Evolutionary conservation across 2,888 invertebrate genomes (phyloP).

Genomic region (Tetragonisca angustula): DNA sequence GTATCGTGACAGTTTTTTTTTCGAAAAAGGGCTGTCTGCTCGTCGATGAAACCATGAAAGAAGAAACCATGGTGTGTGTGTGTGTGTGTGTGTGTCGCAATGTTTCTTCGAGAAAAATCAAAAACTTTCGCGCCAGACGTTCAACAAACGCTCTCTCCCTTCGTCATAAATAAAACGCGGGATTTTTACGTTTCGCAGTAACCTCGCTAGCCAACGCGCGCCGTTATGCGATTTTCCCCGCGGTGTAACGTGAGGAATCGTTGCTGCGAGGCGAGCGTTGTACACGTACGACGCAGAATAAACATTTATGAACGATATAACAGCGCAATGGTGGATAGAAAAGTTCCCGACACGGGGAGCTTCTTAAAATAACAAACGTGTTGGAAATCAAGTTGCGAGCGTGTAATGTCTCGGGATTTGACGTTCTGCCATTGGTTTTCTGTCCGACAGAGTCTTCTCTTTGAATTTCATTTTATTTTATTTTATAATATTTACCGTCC

Average conservation of each 20-base stretch:
- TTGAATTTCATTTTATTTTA: too few relatives aligned
- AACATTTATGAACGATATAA: slow-evolving; percentile 1
- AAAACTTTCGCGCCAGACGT: neutral
- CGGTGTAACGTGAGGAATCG: neutral
- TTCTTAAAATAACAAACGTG: neutral
- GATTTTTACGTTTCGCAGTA: neutral
- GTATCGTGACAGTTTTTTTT: neutral
- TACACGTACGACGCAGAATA: neutral
- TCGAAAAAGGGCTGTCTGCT: neutral
- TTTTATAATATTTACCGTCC: too few relatives aligned
- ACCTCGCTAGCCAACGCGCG: neutral
- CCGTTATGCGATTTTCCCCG: neutral
- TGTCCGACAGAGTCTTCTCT: too few relatives aligned
- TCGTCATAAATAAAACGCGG: neutral
- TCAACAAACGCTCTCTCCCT: neutral
- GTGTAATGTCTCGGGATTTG: too few relatives aligned
- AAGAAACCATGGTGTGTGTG: neutral
- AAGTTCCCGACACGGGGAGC: neutral
- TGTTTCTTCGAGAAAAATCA: neutral
- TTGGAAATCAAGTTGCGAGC: too few relatives aligned
- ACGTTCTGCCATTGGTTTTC: too few relatives aligned
- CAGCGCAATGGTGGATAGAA: neutral
- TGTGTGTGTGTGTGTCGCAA: too few relatives aligned
- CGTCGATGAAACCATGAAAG: neutral
- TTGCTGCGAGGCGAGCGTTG: neutral